Evolutionary conservation across 1,140 invertebrate genomes (phyloP), one percentile per base, ranked within the genome.

Genomic region (Scylla paramamosain): DNA sequence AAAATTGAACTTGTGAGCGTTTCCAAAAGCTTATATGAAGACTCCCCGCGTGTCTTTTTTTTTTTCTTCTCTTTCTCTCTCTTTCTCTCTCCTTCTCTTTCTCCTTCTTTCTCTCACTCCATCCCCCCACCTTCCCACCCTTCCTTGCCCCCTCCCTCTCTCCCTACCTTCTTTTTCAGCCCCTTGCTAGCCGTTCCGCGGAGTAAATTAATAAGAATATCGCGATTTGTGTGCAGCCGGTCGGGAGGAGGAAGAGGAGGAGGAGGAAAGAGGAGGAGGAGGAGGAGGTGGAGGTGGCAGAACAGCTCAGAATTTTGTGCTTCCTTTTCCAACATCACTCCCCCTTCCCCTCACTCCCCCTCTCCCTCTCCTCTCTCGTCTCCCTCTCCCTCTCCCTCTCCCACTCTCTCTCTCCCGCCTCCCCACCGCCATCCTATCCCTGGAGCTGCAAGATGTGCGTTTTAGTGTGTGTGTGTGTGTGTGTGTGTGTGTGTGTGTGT

Each of bases 1-100:
- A 95, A 95, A 94, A 95, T 93, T 94, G 92, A 94, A 84, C 92
- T 94, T 95, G 93, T 92, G 91, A 94, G 93, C 59, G 83, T 83
- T 91, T 52, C 92, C 92, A 84, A 93, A 90, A 93, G 59, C 92
- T 91, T 91, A 93, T 94, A 84, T 91, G 92, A 91, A 84, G 92
- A 90, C 88, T 67, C 89, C 39, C 90, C 92, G 84, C 87, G 88
- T 93, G 95, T 91, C 91, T 82, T 67, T 93, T 45, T 32, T 39
- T 89, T 20, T 89, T 14, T 31, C 10, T 14, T 29, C 39, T 46
- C 89, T 16, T 39, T 14, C 67, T 45, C 46, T 29, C 39, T 83
- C 67, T 16, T 67, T 52, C 87, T 48, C 45, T 77, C 59, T 32
- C 31, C 59, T 77, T 91, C 91, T 82, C 77, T 93, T 91, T 95